A percentile compares a stretch with the other conserved stretches of the same genome.
Conservation (phyloP, 2,888 invertebrate genomes). For the Dasypolia templi region DNA sequence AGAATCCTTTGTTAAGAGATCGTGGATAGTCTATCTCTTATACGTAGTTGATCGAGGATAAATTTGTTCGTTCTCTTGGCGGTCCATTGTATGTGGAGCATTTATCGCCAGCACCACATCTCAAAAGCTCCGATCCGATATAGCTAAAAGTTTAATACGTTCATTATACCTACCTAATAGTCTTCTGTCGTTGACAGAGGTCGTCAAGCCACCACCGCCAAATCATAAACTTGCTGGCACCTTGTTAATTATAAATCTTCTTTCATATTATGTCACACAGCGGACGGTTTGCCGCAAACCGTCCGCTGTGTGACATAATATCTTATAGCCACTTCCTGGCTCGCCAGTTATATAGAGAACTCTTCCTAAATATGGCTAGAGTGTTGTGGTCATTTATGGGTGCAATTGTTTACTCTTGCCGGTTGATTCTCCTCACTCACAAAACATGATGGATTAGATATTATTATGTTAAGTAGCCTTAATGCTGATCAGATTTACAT, state of each 20-base stretch:
- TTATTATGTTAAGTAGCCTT: neutral
- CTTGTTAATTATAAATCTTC: conserved; percentile 54
- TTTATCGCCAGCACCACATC: too few relatives aligned
- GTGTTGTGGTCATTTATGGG: conserved; percentile 26
- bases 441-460: neutral
- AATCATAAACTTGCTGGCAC: conserved; percentile 43
- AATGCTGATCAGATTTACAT: neutral
- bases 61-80: too few relatives aligned
- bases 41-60: too few relatives aligned
- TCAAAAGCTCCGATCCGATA: too few relatives aligned
- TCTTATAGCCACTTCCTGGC: conserved; percentile 62
- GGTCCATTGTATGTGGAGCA: too few relatives aligned
- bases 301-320: too few relatives aligned
- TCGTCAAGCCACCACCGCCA: conserved; percentile 13
- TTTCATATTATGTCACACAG: conserved; percentile 48
- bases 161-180: neutral
- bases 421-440: neutral
- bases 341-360: conserved; percentile 53
- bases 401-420: neutral
- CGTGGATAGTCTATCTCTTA: too few relatives aligned
- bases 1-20: too few relatives aligned
- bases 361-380: conserved; percentile 55
- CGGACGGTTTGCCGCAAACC: conserved; percentile 28
- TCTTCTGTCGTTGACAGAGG: conserved; percentile 11
- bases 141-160: neutral